phyloP scores from a whole-genome alignment of 2,113 vertebrate genomes.

The Nerophis lumbriciformis region DNA sequence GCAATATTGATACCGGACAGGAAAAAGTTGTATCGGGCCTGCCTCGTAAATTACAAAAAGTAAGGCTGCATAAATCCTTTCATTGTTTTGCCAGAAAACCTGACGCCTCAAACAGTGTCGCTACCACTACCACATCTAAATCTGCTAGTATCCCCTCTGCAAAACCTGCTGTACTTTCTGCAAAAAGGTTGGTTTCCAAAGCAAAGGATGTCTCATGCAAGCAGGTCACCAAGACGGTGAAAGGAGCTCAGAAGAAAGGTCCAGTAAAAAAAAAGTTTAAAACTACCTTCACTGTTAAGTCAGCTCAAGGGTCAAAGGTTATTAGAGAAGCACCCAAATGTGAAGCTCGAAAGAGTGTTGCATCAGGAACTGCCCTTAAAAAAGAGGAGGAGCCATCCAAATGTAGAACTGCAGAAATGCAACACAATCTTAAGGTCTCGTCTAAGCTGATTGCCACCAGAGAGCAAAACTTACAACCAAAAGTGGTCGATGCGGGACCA shows the following conservation, averaged over 20 bases:
- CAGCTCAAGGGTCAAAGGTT: background rate
- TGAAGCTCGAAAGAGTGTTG: background rate
- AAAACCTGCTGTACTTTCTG: background rate
- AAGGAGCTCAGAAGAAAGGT: background rate
- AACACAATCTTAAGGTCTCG: background rate
- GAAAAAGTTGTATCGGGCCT: too few relatives aligned
- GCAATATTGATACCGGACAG: too few relatives aligned
- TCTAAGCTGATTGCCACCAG: too few relatives aligned
- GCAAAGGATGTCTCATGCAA: background rate
- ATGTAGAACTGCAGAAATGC: background rate
- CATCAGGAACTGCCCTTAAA: background rate
- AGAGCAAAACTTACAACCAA: too few relatives aligned
- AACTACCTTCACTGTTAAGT: background rate
- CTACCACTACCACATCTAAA: background rate
- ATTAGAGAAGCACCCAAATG: background rate
- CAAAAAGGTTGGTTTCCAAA: constrained; percentile 7
- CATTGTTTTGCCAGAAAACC: constrained; percentile 13
- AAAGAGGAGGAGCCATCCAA: background rate
- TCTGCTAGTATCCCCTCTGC: background rate
- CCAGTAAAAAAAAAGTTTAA: background rate
- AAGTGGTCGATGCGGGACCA: too few relatives aligned
- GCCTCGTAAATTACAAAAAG: background rate
- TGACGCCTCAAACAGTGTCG: background rate
- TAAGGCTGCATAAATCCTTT: too few relatives aligned
- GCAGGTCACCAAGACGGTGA: background rate